Conservation (phyloP, 2,113 vertebrate genomes). For the Tychaedon coryphoeus region DNA sequence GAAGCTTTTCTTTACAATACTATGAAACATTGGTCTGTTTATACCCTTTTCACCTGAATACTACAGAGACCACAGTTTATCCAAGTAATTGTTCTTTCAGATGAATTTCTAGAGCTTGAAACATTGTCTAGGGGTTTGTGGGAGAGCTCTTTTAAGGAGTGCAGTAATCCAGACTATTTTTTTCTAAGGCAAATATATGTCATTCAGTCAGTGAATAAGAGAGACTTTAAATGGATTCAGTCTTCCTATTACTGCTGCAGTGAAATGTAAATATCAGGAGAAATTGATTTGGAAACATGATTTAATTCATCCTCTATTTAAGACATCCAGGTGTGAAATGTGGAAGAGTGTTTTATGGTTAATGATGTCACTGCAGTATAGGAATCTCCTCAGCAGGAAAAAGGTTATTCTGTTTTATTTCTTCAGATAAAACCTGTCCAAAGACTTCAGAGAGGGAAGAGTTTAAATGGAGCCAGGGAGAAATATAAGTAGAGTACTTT, state of each 20-base stretch:
- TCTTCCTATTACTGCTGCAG: neutral
- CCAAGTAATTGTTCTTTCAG: slow-evolving; percentile 21
- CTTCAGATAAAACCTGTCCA: slow-evolving; percentile 8
- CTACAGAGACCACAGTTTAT: neutral
- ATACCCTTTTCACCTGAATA: neutral
- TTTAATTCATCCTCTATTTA: slow-evolving; percentile 36
- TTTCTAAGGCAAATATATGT: slow-evolving; percentile 7
- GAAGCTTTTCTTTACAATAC: neutral
- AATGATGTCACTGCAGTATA: slow-evolving; percentile 8
- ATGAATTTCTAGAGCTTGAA: slow-evolving; percentile 27
- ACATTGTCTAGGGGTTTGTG: neutral
- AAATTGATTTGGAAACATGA: neutral
- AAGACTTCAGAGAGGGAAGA: neutral
- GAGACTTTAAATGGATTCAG: neutral
- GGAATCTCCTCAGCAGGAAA: neutral
- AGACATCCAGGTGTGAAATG: slow-evolving; percentile 8
- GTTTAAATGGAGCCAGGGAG: neutral
- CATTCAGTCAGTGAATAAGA: neutral
- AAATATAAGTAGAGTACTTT: neutral
- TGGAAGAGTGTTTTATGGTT: neutral
- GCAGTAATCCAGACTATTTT: neutral
- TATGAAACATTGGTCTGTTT: neutral
- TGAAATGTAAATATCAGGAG: neutral
- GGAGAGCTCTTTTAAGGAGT: neutral
- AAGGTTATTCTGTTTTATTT: neutral